Percentiles rank a stretch among this genome's conserved stretches.
Evolutionary conservation across 2,113 vertebrate genomes (phyloP).

Genomic region (Pangasianodon gigas): DNA sequence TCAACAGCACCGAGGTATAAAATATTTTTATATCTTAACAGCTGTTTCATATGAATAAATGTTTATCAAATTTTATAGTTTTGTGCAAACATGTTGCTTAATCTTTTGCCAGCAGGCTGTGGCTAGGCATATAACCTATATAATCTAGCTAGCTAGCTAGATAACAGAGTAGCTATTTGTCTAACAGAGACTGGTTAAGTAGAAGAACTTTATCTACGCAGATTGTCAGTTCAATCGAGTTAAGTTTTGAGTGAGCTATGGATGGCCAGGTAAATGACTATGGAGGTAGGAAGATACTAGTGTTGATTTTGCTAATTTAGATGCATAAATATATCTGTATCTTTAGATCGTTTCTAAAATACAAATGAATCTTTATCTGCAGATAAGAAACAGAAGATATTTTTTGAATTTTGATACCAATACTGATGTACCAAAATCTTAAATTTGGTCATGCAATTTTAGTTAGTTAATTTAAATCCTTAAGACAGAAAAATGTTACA

Average conservation of each 20-base stretch:
- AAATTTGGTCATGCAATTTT: not conserved
- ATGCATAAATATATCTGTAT: not conserved
- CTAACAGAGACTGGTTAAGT: not conserved
- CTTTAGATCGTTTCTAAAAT: no score
- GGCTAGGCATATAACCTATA: not conserved
- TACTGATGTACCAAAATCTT: not conserved
- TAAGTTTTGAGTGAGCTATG: not conserved
- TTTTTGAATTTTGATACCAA: not conserved
- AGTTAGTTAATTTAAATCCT: not conserved
- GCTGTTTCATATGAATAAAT: no score
- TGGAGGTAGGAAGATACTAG: not conserved
- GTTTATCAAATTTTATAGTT: no score
- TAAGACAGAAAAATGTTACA: not conserved
- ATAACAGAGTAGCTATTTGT: not conserved
- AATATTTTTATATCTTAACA: no score
- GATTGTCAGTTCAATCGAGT: not conserved
- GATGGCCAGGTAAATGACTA: not conserved
- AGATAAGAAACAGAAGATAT: not conserved
- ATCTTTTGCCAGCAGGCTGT: no score
- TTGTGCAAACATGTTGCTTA: no score
- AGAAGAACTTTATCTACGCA: not conserved
- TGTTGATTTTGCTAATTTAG: not conserved
- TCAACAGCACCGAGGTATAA: not conserved
- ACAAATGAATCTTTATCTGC: no score
- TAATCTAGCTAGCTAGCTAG: not conserved